Conservation (phyloP, 2,113 vertebrate genomes). For the Anguilla japonica region DNA sequence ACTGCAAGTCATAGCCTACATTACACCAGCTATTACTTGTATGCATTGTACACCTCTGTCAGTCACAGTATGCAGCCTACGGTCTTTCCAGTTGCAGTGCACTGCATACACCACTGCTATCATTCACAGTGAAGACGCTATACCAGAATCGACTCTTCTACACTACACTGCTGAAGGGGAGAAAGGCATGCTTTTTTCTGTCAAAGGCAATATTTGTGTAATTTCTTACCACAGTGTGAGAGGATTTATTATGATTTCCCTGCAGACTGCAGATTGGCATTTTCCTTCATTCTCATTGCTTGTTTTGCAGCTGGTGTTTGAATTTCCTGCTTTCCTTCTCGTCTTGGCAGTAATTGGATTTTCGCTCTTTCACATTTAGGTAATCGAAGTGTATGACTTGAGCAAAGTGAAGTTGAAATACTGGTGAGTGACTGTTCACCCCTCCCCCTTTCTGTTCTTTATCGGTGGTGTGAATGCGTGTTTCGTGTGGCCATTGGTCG, state of each 20-base stretch:
- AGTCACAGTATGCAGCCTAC: too few relatives aligned
- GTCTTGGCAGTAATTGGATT: not conserved
- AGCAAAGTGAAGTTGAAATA: conserved; percentile 99
- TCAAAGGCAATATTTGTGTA: not conserved
- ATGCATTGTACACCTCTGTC: too few relatives aligned
- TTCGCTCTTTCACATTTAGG: conserved; percentile 66
- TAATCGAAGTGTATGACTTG: conserved; percentile 99
- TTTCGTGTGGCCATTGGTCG: not conserved
- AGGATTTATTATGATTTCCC: not conserved
- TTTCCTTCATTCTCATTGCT: not conserved
- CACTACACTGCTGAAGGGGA: not conserved
- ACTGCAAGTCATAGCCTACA: too few relatives aligned
- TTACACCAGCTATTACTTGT: too few relatives aligned
- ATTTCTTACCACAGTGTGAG: not conserved
- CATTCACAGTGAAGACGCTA: too few relatives aligned
- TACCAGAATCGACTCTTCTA: too few relatives aligned
- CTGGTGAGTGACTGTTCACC: conserved; percentile 82
- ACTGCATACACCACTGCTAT: too few relatives aligned
- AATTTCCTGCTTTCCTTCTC: not conserved
- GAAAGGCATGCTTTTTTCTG: not conserved
- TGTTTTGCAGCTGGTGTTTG: too few relatives aligned
- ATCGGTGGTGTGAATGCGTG: conserved; percentile 23
- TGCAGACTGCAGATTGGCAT: not conserved
- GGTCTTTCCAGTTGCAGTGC: too few relatives aligned
- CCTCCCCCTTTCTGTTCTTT: not conserved